Conservation (phyloP, 2,797 vertebrate genomes). For the Molothrus ater region DNA sequence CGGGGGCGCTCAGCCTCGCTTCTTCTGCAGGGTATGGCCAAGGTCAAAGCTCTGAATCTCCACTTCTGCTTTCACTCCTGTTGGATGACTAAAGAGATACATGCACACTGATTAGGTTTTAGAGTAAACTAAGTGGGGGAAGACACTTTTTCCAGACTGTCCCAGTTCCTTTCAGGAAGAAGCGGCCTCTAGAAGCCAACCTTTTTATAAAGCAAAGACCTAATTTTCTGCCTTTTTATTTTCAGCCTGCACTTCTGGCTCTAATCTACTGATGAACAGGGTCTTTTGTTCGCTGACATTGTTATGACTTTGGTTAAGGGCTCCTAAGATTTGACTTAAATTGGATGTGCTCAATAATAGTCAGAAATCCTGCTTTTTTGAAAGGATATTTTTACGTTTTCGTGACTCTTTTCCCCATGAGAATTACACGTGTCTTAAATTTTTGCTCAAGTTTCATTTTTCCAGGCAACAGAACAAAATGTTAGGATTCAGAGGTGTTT, state of each 20-base stretch:
- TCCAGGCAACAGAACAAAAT: background rate
- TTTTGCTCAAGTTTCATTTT: background rate
- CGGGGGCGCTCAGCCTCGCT: conserved; percentile 30
- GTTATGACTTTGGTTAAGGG: background rate
- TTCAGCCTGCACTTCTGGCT: background rate
- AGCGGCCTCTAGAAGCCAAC: background rate
- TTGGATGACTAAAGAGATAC: background rate
- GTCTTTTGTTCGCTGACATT: background rate
- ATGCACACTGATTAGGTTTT: too few species aligned
- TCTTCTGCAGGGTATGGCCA: conserved; percentile 78
- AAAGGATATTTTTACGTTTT: background rate
- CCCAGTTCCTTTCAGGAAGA: background rate
- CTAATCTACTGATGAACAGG: background rate
- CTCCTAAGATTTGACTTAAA: background rate
- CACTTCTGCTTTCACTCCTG: background rate
- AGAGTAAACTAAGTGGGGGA: background rate
- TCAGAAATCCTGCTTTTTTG: background rate
- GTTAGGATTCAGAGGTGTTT: background rate
- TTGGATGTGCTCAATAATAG: background rate
- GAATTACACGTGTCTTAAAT: background rate
- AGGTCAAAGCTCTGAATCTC: background rate
- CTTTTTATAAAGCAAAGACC: background rate
- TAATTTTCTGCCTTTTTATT: background rate
- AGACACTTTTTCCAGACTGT: background rate
- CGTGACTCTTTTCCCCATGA: background rate